A percentile compares a stretch with the other conserved stretches of the same genome.
Conservation (phyloP, 2,113 vertebrate genomes). For the Ploceus nigricollis region DNA sequence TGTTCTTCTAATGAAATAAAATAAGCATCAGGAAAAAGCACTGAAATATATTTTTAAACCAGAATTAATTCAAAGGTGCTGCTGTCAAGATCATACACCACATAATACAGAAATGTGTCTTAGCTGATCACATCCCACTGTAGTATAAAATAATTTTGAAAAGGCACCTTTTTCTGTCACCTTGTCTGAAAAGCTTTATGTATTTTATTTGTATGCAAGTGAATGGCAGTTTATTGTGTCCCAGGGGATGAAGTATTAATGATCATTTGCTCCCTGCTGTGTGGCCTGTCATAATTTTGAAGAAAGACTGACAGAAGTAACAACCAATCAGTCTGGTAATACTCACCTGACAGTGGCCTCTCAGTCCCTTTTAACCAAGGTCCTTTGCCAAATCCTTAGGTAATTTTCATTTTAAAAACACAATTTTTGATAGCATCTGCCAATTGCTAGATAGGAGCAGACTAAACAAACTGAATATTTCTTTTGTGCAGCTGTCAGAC, state of each 20-base stretch:
- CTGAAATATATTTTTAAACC: background rate
- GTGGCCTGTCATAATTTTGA: slow-evolving; percentile 70
- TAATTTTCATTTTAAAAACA: slow-evolving; percentile 64
- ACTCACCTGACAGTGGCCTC: slow-evolving; percentile 13
- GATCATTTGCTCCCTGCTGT: slow-evolving; percentile 71
- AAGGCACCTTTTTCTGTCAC: slow-evolving; percentile 45
- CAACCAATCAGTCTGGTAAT: slow-evolving; percentile 68
- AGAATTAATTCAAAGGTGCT: background rate
- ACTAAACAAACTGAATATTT: slow-evolving; percentile 57
- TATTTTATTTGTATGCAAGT: slow-evolving; percentile 72
- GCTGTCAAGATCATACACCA: background rate
- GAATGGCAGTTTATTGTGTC: slow-evolving; percentile 69
- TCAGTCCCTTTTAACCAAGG: slow-evolving; percentile 52
- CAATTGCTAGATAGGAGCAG: slow-evolving; percentile 48
- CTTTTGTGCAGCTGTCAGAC: slow-evolving; percentile 66
- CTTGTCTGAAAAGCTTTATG: slow-evolving; percentile 60
- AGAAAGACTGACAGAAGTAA: slow-evolving; percentile 63
- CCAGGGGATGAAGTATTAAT: slow-evolving; percentile 69
- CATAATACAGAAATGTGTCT: background rate
- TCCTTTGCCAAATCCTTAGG: slow-evolving; percentile 54
- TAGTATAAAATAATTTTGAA: slow-evolving; percentile 37
- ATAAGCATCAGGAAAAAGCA: background rate
- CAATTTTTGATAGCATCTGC: slow-evolving; percentile 58
- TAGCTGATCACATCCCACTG: background rate
- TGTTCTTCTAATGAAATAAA: background rate